phyloP scores from a whole-genome alignment of 2,113 vertebrate species.

The Mormyrus lacerda region DNA sequence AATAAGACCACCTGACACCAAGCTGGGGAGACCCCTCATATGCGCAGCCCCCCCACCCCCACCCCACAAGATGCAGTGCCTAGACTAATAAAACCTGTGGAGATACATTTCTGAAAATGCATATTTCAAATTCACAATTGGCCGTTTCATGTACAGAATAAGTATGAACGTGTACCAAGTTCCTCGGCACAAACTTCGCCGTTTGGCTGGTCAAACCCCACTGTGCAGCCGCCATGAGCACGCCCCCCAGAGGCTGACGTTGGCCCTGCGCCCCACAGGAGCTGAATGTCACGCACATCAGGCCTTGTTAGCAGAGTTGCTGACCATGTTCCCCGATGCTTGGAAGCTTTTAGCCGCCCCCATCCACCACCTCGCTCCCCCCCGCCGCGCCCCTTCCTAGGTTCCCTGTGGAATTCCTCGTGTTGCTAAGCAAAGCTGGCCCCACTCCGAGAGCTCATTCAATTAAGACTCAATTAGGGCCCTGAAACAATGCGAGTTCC shows the following conservation, averaged over 20 bases:
- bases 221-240: neutral
- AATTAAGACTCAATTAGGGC: constrained; percentile 76
- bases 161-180: neutral
- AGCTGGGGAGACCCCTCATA: neutral
- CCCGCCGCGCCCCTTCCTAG: constrained; percentile 31
- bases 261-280: neutral
- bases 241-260: neutral
- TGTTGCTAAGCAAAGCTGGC: neutral
- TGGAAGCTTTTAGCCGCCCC: constrained; percentile 41
- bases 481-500: constrained; percentile 53
- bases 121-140: neutral
- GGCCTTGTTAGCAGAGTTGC: neutral
- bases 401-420: neutral
- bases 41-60: neutral
- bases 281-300: neutral
- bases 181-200: neutral
- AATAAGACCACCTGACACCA: neutral
- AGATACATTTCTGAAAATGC: neutral
- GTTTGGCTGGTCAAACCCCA: constrained; percentile 26
- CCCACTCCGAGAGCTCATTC: constrained; percentile 65
- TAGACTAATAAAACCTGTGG: neutral
- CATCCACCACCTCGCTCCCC: constrained; percentile 23
- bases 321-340: neutral
- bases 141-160: neutral
- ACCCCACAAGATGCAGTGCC: neutral